These are phyloP conservation scores for Argyresthia goedartella DNA, from an alignment of 2,888 invertebrate genomes.

Conservation along the genomic window DNA sequence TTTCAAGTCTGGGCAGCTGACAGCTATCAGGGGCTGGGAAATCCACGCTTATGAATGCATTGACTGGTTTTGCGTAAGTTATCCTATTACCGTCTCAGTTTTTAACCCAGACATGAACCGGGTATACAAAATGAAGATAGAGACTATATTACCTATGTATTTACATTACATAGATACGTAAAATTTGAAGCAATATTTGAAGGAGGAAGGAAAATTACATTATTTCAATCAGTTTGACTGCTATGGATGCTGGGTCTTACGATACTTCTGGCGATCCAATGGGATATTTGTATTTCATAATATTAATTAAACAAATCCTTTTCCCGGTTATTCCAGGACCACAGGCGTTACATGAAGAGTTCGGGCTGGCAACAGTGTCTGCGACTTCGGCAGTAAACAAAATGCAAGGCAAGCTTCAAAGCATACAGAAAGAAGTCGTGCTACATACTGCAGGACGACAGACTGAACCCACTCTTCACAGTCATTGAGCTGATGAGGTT, in stretches of 20 bases:
- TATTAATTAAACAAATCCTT: no score
- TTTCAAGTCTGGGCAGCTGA: conserved; percentile 82
- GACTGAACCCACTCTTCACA: conserved; percentile 84
- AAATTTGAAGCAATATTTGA: no score
- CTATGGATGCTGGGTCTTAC: no score
- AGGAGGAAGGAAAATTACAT: no score
- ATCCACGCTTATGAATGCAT: conserved; percentile 90
- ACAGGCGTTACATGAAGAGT: conserved; percentile 76
- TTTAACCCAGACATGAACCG: conserved; percentile 39
- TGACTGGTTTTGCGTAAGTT: conserved; percentile 88
- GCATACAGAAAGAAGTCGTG: conserved; percentile 83
- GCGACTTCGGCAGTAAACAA: conserved; percentile 54
- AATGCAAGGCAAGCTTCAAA: conserved; percentile 39
- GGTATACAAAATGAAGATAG: no score
- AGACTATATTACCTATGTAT: no score
- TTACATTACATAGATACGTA: no score
- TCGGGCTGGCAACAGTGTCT: conserved; percentile 73
- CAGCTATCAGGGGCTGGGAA: conserved; percentile 88
- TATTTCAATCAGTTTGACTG: no score
- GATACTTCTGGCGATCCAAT: no score
- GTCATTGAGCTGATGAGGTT: conserved; percentile 90
- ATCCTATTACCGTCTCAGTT: conserved; percentile 27
- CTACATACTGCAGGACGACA: conserved; percentile 94
- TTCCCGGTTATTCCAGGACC: conserved; percentile 42
- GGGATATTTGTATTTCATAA: no score